These are phyloP conservation scores for Aramus guarauna DNA, from an alignment of 2,113 vertebrate genomes.

Conservation along the genomic window DNA sequence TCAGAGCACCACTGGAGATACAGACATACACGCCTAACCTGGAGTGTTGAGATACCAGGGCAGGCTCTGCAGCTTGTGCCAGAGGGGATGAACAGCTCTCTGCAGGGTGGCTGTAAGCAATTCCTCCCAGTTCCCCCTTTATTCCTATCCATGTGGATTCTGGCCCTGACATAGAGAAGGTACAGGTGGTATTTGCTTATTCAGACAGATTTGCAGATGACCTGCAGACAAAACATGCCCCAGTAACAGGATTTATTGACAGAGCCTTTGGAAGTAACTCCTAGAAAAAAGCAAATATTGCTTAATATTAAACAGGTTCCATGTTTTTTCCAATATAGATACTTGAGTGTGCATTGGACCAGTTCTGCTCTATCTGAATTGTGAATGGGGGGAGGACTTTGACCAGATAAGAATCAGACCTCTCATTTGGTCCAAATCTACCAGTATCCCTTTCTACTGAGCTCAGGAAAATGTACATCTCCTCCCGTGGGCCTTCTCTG, in stretches of 20 bases:
- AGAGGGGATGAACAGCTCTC: not conserved
- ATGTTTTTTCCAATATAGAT: not conserved
- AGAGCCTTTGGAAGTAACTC: not conserved
- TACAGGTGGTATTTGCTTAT: not conserved
- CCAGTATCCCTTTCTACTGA: not conserved
- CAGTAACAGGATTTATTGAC: constrained; percentile 1
- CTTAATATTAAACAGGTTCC: not conserved
- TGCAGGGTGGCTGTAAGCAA: not conserved
- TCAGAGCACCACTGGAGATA: not conserved
- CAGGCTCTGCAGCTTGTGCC: not conserved
- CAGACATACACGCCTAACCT: not conserved
- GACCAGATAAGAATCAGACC: not conserved
- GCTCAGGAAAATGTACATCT: not conserved
- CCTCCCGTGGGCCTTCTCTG: not conserved
- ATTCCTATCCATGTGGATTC: not conserved
- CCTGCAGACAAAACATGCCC: not conserved
- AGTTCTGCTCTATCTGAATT: not conserved
- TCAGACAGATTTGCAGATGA: not conserved
- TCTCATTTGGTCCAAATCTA: not conserved
- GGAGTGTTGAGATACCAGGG: not conserved
- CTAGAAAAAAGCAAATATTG: not conserved
- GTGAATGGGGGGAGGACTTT: not conserved
- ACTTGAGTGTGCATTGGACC: not conserved
- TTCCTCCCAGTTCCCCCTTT: not conserved
- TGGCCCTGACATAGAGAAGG: not conserved